Percentiles rank a stretch among this genome's conserved stretches.
Conservation (phyloP, 2,888 invertebrate genomes). For the Torymus auratus region DNA sequence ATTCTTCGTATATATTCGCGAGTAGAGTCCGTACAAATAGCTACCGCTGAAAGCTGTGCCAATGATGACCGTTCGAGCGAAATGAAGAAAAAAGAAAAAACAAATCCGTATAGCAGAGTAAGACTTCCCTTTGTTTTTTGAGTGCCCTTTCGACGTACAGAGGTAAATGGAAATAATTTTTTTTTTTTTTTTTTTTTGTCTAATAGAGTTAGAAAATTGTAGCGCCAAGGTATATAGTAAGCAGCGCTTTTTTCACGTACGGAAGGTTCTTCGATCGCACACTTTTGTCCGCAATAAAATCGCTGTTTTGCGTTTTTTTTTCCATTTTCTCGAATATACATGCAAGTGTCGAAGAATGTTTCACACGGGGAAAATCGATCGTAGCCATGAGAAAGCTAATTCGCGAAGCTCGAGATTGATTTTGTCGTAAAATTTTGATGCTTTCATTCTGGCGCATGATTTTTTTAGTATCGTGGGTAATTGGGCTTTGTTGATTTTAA, state of each 20-base stretch:
- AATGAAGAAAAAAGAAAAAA: too few species aligned
- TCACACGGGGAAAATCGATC: neutral
- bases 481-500: constrained; percentile 25
- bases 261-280: neutral
- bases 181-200: neutral
- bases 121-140: constrained; percentile 26
- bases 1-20: too few species aligned
- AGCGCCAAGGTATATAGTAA: neutral
- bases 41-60: constrained; percentile 50
- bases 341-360: neutral
- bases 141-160: constrained; percentile 35
- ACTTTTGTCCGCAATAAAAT: neutral
- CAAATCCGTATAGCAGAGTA: too few species aligned
- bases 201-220: neutral
- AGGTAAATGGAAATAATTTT: constrained; percentile 16
- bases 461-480: neutral
- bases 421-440: constrained; percentile 7
- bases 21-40: neutral
- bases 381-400: neutral
- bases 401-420: constrained; percentile 2
- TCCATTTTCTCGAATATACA: too few species aligned
- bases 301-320: too few species aligned
- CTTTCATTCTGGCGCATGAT: constrained; percentile 20
- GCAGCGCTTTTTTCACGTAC: neutral
- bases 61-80: constrained; percentile 32